Base-by-base conservation (phyloP, 37 sponge, comb jelly and placozoan genomes). In the Crambe crambe region DNA sequence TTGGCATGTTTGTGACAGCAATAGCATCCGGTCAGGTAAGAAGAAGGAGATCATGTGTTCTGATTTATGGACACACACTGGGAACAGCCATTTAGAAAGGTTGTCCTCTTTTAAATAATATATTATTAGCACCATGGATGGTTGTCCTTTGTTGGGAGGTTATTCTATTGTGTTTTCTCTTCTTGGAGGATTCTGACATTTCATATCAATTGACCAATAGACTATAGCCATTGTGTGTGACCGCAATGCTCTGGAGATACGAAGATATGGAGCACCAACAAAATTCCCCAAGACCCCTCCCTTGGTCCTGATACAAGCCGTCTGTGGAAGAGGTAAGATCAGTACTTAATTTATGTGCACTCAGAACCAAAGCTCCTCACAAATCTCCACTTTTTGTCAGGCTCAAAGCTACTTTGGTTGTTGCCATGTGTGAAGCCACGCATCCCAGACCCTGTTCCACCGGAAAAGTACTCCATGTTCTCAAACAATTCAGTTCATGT, bases 1-100 rank as follows among this genome's bases (percentile, higher is more conserved):
- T 92, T 80, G 92, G 92, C n/a, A 57, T 92, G 77, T 92, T 92
- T 72, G 72, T 84, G 0, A 34, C 59, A 62, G 92, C 79, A 47
- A 70, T 92, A n/a, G 81, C 71, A n/a, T 31, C 40, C 2, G 92
- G 89, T 0, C 88, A 87, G 62, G 92, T 92, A 34, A 82, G 86
- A 32, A 41, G 23, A 15, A 0, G 66, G 10, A 12, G 12, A 47
- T 47, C 12, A 12, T 47, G 51, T 15, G 51, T 47, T 12, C 6
- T 47, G 51, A 6, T n/a, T n/a, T n/a, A n/a, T n/a, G n/a, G n/a
- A n/a, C n/a, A n/a, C n/a, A n/a, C n/a, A n/a, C n/a, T n/a, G n/a
- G n/a, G n/a, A n/a, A n/a, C n/a, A n/a, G n/a, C n/a, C n/a, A n/a
- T n/a, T n/a, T n/a, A n/a, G n/a, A n/a, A n/a, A n/a, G n/a, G n/a